Base-by-base conservation (phyloP, 1,140 invertebrate species). In the Cherax quadricarinatus region DNA sequence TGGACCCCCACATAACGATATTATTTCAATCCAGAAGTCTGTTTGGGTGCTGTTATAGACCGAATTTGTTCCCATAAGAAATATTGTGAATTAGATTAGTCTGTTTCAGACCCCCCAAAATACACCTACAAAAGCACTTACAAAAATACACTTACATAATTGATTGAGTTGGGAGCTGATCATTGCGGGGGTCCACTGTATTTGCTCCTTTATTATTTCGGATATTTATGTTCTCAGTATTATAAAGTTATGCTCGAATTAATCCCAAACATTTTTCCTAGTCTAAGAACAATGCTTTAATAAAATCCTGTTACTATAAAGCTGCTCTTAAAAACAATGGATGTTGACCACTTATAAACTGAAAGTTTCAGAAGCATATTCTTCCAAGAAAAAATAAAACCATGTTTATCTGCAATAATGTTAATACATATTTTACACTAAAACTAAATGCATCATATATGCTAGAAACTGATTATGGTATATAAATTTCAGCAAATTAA, bases 201-300 rank as follows among this genome's bases (percentile, higher is more conserved):
- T 49, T 60, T 60, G 84, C 48, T 60, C 66, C 73, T 4, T 86
- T 41, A 48, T 70, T 62, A 75, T 75, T 75, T 75, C 70, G 1
- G 24, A 49, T 24, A 3, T 66, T 86, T 7, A 70, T 70, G 21
- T 24, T 73, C 41, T 5, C 62, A 9, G 62, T 86, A 51, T 49
- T 57, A 57, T 57, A 57, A 51, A 87, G n/a, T 21, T 9, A 75
- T 21, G 16, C 48, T 51, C 21, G 10, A 87, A 48, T 73, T 70
- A 30, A 30, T 48, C 62, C 73, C 24, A 30, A 53, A 78, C n/a
- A 70, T 87, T 48, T 48, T 87, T 87, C 85, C 73, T 87, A 87
- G 84, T 73, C 70, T 78, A 12, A 73, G 49, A 66, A 66, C 49
- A 87, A 66, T 84, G 82, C 82, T 30, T 57, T 51, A 75, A 9